A percentile compares a stretch with the other conserved stretches of the same genome.
Conservation (phyloP, 1,140 invertebrate species). For the Acromyrmex heyeri region DNA sequence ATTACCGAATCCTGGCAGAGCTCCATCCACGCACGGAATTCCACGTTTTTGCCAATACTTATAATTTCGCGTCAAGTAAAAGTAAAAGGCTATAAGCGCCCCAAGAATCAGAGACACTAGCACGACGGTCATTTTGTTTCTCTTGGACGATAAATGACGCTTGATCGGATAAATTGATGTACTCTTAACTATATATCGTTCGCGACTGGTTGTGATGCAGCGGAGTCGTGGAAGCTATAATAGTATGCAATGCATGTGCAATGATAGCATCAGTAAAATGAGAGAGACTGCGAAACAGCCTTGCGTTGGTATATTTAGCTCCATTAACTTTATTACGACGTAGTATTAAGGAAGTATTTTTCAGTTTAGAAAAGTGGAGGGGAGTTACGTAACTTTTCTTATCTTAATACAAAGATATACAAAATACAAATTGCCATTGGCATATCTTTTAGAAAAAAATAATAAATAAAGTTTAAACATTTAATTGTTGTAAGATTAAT, state of each 20-base stretch:
- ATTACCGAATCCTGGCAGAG: constrained; percentile 76
- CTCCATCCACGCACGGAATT: constrained; percentile 79
- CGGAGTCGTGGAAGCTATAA: too few relatives aligned
- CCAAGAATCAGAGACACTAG: background rate
- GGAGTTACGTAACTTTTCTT: too few relatives aligned
- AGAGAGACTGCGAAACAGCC: background rate
- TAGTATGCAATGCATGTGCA: too few relatives aligned
- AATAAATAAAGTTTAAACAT: too few relatives aligned
- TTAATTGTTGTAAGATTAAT: too few relatives aligned
- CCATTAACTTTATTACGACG: too few relatives aligned
- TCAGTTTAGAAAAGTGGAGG: background rate
- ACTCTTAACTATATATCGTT: background rate
- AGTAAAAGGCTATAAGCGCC: background rate
- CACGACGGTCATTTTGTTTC: constrained; percentile 72
- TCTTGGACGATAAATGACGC: background rate
- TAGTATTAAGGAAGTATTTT: background rate
- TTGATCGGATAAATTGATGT: background rate
- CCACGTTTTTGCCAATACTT: constrained; percentile 84
- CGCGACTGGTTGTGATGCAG: background rate
- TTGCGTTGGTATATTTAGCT: background rate
- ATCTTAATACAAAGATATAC: too few relatives aligned
- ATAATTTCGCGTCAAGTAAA: constrained; percentile 15
- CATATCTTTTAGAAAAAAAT: too few relatives aligned
- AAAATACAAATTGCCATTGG: too few relatives aligned
- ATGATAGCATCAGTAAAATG: background rate